A percentile compares a stretch with the other conserved stretches of the same genome.
These are phyloP conservation scores for Blera fallax DNA, from an alignment of 2,888 invertebrate genomes.

Conservation along the genomic window DNA sequence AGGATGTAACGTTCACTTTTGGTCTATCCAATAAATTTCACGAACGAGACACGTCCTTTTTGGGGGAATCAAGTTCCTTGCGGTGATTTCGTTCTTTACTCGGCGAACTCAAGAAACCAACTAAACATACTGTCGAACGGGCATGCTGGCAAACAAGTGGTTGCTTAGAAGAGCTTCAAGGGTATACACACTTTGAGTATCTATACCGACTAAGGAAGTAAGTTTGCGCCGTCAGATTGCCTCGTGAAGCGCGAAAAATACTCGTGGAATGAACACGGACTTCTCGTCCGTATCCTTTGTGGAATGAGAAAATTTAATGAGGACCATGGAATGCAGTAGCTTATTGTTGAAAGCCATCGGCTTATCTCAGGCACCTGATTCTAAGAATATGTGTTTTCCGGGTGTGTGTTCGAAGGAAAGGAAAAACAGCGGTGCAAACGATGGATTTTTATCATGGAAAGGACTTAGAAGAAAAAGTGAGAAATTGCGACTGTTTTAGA, in stretches of 20 bases:
- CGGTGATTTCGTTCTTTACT: constrained; percentile 39
- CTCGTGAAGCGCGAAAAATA: constrained; percentile 23
- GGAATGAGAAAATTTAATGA: background rate
- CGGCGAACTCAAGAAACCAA: constrained; percentile 64
- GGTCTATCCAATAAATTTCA: background rate
- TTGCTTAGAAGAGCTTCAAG: constrained; percentile 48
- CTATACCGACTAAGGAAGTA: background rate
- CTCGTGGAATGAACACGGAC: constrained; percentile 3
- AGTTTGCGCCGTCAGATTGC: constrained; percentile 21
- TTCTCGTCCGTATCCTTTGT: constrained; percentile 7
- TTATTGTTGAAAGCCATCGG: background rate
- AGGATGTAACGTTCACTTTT: background rate
- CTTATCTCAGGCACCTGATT: constrained; percentile 12
- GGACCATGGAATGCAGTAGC: background rate
- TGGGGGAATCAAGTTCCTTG: background rate
- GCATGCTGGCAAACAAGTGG: constrained; percentile 59
- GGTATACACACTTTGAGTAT: constrained; percentile 1
- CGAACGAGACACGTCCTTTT: constrained; percentile 3
- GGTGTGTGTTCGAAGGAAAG: background rate
- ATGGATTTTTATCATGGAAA: background rate
- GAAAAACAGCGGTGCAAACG: too few relatives aligned
- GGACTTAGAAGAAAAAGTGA: too few relatives aligned
- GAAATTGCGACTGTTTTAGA: background rate
- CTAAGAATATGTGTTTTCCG: background rate
- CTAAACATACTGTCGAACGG: constrained; percentile 38